Percentiles rank a stretch among this genome's conserved stretches.
Evolutionary conservation across 2,113 vertebrate genomes (phyloP).

Genomic region (Psilopogon haemacephalus): DNA sequence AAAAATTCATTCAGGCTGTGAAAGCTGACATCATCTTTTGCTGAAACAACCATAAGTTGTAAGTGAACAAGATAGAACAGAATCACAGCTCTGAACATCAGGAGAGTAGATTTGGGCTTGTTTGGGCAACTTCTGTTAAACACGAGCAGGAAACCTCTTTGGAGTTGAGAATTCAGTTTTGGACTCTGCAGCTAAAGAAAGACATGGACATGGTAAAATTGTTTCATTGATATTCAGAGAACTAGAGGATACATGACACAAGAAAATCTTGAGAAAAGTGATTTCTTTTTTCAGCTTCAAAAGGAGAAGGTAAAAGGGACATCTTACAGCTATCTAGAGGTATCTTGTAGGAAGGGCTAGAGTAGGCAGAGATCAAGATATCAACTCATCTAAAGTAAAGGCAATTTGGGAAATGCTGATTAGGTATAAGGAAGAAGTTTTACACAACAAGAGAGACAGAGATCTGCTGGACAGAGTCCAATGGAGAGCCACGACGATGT

Average conservation of each 20-base stretch:
- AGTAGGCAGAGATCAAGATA: not conserved
- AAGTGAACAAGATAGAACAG: not conserved
- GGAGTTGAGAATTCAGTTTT: not conserved
- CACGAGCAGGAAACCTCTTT: accelerated
- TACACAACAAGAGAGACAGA: not conserved
- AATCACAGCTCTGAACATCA: not conserved
- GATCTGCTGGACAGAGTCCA: too few species aligned
- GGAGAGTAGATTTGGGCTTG: not conserved
- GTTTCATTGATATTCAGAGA: not conserved
- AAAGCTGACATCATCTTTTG: not conserved
- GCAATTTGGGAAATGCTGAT: not conserved
- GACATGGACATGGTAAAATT: too few species aligned
- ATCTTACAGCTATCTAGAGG: not conserved
- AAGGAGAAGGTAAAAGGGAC: not conserved
- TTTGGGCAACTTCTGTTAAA: not conserved
- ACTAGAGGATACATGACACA: not conserved
- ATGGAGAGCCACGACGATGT: too few species aligned
- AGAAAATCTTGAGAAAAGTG: not conserved
- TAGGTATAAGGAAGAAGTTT: not conserved
- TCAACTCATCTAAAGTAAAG: not conserved
- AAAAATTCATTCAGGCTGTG: not conserved
- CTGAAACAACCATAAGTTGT: not conserved
- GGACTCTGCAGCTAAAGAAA: not conserved
- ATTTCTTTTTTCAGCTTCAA: not conserved
- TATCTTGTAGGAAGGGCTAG: not conserved